Base-by-base conservation (phyloP, 2,113 vertebrate genomes). In the Crotophaga sulcirostris region DNA sequence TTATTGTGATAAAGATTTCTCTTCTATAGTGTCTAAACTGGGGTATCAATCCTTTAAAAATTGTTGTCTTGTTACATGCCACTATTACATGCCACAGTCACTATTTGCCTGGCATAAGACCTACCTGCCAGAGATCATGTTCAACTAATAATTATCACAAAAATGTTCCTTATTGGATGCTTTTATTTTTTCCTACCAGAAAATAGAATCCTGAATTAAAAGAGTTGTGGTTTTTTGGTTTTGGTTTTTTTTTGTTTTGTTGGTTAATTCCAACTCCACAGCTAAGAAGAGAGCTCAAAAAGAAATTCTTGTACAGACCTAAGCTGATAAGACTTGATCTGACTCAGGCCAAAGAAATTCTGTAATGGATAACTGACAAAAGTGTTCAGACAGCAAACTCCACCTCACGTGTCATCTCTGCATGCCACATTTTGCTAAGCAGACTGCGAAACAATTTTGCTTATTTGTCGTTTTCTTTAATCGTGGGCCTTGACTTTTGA, bases 391-490 rank as follows among this genome's bases (percentile, higher is more conserved):
- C 73, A 93, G 77, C 25, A 76, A 83, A 73, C 24, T 11, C 69
- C 82, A 91, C 54, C 82, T 85, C 49, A 52, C 47, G 72, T 93
- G 63, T 84, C 3, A 0, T 83, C 45, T 91, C 55, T 70, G 29
- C 29, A n/a, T 80, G 60, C 42, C 59, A 80, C 2, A 7, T 55
- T 85, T 79, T 81, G 38, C 63, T 91, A 91, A 97, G 82, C 63
- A 80, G 63, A 29, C 44, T 74, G 47, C 51, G 64, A 96, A 90
- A 74, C 23, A 64, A n/a, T 75, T 93, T 36, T 85, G 45, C 40
- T 94, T 91, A 59, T 80, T 63, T 91, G 59, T 62, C 9, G 49
- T 85, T 96, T 90, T 80, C 63, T 90, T 92, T 76, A 83, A 62
- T 66, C 36, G 29, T 10, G 23, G 75, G 18, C 55, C 42, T 87